phyloP scores from a whole-genome alignment of 2,888 invertebrate genomes.

The Octonoba sinensis region DNA sequence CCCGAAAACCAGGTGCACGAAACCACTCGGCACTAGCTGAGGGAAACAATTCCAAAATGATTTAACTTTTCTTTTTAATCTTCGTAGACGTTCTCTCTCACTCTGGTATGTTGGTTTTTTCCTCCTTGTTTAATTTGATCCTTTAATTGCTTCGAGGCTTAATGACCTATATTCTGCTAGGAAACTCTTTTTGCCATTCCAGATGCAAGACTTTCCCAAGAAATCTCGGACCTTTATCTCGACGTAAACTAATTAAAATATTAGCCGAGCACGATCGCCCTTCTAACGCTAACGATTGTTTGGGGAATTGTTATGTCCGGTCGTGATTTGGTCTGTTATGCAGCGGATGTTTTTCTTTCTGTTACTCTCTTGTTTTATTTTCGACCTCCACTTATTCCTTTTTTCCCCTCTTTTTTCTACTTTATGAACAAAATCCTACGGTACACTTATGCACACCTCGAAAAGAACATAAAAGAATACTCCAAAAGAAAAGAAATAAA shows the following conservation, averaged over 20 bases:
- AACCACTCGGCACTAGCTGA: slow-evolving; percentile 17
- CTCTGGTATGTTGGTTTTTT: slow-evolving; percentile 4
- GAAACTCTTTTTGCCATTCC: slow-evolving; percentile 5
- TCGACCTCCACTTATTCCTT: too few relatives aligned
- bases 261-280: slow-evolving; percentile 53
- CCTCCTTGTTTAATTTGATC: slow-evolving; percentile 53
- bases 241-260: slow-evolving; percentile 59
- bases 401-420: too few relatives aligned
- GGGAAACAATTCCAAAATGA: slow-evolving; percentile 32
- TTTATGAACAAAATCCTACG: too few relatives aligned
- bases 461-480: too few relatives aligned
- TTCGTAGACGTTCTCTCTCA: background rate
- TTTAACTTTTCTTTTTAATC: slow-evolving; percentile 12
- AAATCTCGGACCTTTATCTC: slow-evolving; percentile 17
- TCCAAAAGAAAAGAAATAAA: too few relatives aligned
- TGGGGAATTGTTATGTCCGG: background rate
- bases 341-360: background rate
- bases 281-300: slow-evolving; percentile 6
- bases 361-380: too few relatives aligned
- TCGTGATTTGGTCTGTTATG: background rate
- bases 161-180: slow-evolving; percentile 52
- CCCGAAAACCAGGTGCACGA: slow-evolving; percentile 52
- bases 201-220: slow-evolving; percentile 4
- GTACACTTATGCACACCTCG: too few relatives aligned
- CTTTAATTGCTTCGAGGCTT: slow-evolving; percentile 56